Evolutionary conservation across 2,888 invertebrate species (phyloP).

Genomic region (Harmothoe impar): DNA sequence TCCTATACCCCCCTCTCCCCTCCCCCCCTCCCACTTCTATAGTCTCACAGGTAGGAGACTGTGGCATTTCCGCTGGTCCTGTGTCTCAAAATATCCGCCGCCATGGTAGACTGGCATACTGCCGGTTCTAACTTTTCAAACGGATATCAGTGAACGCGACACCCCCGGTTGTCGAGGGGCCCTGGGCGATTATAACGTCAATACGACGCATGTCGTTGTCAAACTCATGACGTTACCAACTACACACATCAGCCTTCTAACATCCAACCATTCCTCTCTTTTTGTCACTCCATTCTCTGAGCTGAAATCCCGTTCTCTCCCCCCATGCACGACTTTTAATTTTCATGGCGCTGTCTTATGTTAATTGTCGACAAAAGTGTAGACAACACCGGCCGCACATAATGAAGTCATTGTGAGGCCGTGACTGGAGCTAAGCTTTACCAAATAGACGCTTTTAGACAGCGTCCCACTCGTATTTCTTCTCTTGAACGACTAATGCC

Average conservation of each 20-base stretch:
- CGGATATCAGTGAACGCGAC: conserved; percentile 6
- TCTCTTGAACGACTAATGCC: conserved; percentile 29
- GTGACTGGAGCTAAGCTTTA: background rate
- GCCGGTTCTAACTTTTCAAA: background rate
- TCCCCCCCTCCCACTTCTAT: background rate
- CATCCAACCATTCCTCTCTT: background rate
- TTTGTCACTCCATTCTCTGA: conserved; percentile 3
- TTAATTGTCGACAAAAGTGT: conserved; percentile 49
- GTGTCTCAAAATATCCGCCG: conserved; percentile 10
- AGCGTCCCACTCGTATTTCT: conserved; percentile 28
- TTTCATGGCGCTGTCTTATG: conserved; percentile 47
- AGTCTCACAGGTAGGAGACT: background rate
- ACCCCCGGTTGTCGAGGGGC: background rate
- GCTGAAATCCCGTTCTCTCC: conserved; percentile 13
- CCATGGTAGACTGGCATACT: background rate
- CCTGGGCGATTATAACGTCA: conserved; percentile 20
- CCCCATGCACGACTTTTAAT: conserved; percentile 26
- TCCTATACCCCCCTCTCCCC: background rate
- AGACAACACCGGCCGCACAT: background rate
- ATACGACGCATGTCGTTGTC: background rate
- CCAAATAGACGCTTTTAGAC: conserved; percentile 26
- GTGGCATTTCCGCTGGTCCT: background rate
- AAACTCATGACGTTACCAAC: conserved; percentile 13
- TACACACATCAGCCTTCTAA: background rate
- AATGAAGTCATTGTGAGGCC: conserved; percentile 33